Conservation (phyloP, 2,888 invertebrate genomes). For the Dryocosmus kuriphilus region DNA sequence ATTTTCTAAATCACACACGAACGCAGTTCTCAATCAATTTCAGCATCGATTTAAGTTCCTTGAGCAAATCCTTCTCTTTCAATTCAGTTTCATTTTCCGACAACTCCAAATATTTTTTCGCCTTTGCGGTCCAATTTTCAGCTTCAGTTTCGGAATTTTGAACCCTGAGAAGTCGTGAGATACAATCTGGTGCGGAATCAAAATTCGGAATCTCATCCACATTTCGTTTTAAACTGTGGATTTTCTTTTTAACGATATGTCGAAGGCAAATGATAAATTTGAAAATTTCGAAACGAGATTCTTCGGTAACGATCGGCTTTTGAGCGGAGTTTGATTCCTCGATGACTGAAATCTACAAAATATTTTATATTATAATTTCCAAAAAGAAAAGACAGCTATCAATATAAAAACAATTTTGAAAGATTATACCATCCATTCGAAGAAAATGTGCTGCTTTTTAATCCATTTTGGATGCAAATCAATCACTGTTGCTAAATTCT, state of each 20-base stretch:
- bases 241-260: slow-evolving; percentile 59
- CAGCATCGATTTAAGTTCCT: slow-evolving; percentile 59
- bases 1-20: slow-evolving; percentile 9
- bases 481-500: slow-evolving; percentile 56
- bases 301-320: slow-evolving; percentile 12
- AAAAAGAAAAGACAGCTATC: too few relatives aligned
- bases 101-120: slow-evolving; percentile 45
- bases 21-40: slow-evolving; percentile 62
- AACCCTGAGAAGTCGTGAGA: slow-evolving; percentile 59
- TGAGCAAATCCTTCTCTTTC: slow-evolving; percentile 53
- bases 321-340: slow-evolving; percentile 57
- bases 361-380: not conserved
- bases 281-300: slow-evolving; percentile 56
- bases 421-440: slow-evolving; percentile 64
- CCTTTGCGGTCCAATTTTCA: slow-evolving; percentile 52
- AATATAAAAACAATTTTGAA: not conserved
- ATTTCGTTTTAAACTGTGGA: slow-evolving; percentile 53
- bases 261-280: slow-evolving; percentile 62
- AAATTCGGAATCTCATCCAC: not conserved
- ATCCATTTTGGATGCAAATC: slow-evolving; percentile 61
- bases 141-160: slow-evolving; percentile 52
- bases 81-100: slow-evolving; percentile 50
- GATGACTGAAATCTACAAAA: slow-evolving; percentile 61
- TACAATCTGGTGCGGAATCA: slow-evolving; percentile 49
- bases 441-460: slow-evolving; percentile 60